These are phyloP conservation scores for Oncorhynchus clarkii DNA, from an alignment of 2,113 vertebrate species.

Conservation along the genomic window DNA sequence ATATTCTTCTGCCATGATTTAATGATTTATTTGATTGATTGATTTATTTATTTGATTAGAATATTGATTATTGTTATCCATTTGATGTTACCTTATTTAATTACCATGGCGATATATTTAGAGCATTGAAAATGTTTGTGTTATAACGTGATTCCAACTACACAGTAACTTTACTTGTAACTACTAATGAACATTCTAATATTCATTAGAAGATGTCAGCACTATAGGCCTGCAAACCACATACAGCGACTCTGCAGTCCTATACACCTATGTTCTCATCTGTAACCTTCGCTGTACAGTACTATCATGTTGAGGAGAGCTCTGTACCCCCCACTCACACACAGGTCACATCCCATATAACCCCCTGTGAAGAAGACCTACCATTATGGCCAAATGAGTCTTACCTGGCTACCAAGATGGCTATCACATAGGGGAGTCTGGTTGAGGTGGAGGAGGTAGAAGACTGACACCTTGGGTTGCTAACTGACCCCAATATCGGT, in stretches of 20 bases:
- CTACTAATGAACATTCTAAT: not conserved
- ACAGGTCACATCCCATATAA: slow-evolving; percentile 19
- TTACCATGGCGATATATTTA: not conserved
- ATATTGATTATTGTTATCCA: not conserved
- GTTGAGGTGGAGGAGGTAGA: not conserved
- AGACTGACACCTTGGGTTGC: not conserved
- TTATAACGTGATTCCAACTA: too few relatives aligned
- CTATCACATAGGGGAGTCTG: not conserved
- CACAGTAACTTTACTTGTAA: not conserved
- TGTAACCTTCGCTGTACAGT: not conserved
- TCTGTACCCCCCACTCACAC: slow-evolving; percentile 24
- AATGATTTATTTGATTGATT: not conserved
- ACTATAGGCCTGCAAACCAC: too few relatives aligned
- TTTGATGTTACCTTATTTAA: not conserved
- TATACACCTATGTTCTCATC: not conserved
- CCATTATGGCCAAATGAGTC: slow-evolving; percentile 33
- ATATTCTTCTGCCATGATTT: not conserved
- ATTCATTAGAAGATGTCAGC: not conserved
- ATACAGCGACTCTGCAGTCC: too few relatives aligned
- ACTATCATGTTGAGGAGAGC: slow-evolving; percentile 12
- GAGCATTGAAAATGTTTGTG: too few relatives aligned
- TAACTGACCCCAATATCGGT: not conserved
- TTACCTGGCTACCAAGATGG: slow-evolving; percentile 24
- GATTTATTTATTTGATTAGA: not conserved
- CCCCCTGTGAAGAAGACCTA: slow-evolving; percentile 18